Base-by-base conservation (phyloP, 2,797 vertebrate genomes). In the Neostethus bicornis region DNA sequence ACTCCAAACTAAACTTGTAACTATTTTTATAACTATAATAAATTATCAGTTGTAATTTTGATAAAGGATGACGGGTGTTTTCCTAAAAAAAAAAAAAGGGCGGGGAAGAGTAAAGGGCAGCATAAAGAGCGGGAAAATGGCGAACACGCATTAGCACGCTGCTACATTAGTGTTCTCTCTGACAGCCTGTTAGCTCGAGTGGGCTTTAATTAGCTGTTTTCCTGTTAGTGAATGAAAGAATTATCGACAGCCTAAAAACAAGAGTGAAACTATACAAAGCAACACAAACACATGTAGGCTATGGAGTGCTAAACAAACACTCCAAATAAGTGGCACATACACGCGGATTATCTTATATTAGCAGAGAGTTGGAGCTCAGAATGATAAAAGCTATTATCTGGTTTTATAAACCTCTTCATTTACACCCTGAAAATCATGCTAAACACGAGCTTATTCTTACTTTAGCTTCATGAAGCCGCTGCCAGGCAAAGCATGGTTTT, bases 131-230 rank as follows among this genome's bases (percentile, higher is more conserved):
- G 93, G 79, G 85, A 92, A 94, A 95, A 94, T 89, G 92, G 93
- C 90, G 93, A 90, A 91, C 91, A 93, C 91, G 67, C 77, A 85
- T 83, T 78, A 94, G 92, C 76, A 74, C 90, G 91, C 84, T 92
- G 92, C 89, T 85, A 93, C 94, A 96, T 96, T 95, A 94, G 92
- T 92, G 86, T 87, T 91, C 93, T 97, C 95, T 94, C 95, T 95
- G 94, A 93, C 94, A 96, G 95, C 93, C 94, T 96, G 94, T 97
- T 96, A 95, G 95, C 87, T 95, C 94, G 96, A 97, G 95, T 96
- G 94, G 93, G 91, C 96, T 96, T 97, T 96, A 98, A 98, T 97
- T 95, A 96, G 94, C 93, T 95, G 94, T 96, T 98, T 97, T 96
- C 94, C 93, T 95, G 92, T 94, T 94, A 94, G 94, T 93, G 95